Conservation (phyloP, 2,888 invertebrate genomes). For the Scaptomyza cyrtandrae region DNA sequence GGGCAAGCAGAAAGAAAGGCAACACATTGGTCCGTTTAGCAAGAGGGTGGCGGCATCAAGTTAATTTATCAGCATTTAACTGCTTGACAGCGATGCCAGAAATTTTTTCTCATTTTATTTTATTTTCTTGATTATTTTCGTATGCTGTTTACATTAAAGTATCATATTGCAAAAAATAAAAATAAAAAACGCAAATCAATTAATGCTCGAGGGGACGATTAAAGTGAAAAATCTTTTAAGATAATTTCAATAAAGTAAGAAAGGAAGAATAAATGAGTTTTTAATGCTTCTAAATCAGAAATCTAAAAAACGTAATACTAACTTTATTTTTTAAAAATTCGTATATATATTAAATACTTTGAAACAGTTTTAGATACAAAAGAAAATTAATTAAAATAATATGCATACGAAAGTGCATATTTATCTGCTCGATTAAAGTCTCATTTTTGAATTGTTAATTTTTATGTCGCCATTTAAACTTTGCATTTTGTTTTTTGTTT, state of each 20-base stretch:
- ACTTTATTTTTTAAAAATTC: too few relatives aligned
- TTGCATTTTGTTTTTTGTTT: not conserved
- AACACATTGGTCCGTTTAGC: conserved; percentile 1
- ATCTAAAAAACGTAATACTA: too few relatives aligned
- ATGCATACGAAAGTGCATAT: too few relatives aligned
- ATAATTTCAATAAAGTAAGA: too few relatives aligned
- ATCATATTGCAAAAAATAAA: conserved; percentile 12
- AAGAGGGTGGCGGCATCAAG: conserved; percentile 51
- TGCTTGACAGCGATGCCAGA: conserved; percentile 65
- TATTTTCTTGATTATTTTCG: conserved; percentile 1
- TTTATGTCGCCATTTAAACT: not conserved
- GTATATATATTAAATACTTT: too few relatives aligned
- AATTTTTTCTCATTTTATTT: conserved; percentile 10
- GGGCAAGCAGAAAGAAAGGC: conserved; percentile 6
- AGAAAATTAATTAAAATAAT: too few relatives aligned
- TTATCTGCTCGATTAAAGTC: too few relatives aligned
- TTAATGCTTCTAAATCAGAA: too few relatives aligned
- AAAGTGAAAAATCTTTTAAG: too few relatives aligned
- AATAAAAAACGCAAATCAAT: conserved; percentile 14
- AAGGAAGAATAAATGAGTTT: too few relatives aligned
- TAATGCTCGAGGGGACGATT: not conserved
- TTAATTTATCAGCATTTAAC: conserved; percentile 80
- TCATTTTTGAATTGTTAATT: too few relatives aligned
- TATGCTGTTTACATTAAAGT: conserved; percentile 42
- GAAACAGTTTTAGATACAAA: too few relatives aligned